phyloP scores from a whole-genome alignment of 2,797 vertebrate genomes.

The Hypotaenidia okinawae region DNA sequence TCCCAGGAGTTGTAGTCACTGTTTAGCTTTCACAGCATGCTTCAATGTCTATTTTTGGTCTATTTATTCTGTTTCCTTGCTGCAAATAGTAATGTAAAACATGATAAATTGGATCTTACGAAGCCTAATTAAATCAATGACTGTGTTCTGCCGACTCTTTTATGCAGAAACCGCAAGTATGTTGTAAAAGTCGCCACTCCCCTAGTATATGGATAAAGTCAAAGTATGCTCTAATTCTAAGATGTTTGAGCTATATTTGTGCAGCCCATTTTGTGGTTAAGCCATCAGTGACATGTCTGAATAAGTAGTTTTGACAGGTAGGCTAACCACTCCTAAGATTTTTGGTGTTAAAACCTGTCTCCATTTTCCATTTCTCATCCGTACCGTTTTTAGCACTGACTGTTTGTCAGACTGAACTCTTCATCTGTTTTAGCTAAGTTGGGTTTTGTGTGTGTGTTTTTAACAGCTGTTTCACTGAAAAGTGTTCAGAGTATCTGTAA shows the following conservation, averaged over 20 bases:
- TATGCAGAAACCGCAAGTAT: conserved; percentile 78
- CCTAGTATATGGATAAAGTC: conserved; percentile 76
- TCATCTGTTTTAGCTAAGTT: not conserved
- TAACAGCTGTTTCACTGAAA: conserved; percentile 29
- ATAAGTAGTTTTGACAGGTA: conserved; percentile 77
- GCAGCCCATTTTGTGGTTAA: conserved; percentile 76
- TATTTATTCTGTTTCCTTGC: conserved; percentile 75
- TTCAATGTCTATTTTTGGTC: conserved; percentile 74
- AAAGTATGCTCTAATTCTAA: conserved; percentile 77
- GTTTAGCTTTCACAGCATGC: conserved; percentile 71
- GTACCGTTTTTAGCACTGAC: conserved; percentile 10
- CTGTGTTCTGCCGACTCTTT: conserved; percentile 72
- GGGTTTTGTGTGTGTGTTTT: not conserved
- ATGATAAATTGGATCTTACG: conserved; percentile 77
- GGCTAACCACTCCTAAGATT: conserved; percentile 57
- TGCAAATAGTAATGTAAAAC: conserved; percentile 77
- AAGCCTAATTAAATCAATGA: conserved; percentile 79
- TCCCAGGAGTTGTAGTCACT: conserved; percentile 61
- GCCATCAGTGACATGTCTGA: conserved; percentile 76
- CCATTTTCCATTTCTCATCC: conserved; percentile 52
- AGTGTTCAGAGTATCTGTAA: not conserved
- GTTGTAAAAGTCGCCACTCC: conserved; percentile 79
- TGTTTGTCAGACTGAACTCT: conserved; percentile 21
- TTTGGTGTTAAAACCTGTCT: conserved; percentile 72
- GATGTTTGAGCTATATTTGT: conserved; percentile 72